Evolutionary conservation across 2,113 vertebrate species (phyloP).

Genomic region (Emydocephalus ijimae): DNA sequence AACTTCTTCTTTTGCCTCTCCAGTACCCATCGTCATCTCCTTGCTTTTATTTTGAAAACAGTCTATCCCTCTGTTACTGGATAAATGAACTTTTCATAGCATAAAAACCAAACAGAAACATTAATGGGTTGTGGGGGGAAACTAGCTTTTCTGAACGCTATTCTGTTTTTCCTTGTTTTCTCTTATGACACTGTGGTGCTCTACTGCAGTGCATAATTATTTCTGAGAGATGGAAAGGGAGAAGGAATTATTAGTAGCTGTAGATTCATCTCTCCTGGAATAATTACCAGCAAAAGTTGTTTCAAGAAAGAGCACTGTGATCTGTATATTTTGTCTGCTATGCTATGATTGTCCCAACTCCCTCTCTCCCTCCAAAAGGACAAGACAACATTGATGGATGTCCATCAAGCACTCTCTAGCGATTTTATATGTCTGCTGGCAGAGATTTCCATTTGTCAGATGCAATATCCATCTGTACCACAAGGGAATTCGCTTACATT

Average conservation of each 20-base stretch:
- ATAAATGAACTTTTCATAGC: not conserved
- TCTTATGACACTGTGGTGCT: not conserved
- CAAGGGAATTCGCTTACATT: conserved; percentile 19
- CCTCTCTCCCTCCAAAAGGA: not conserved
- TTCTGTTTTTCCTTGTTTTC: not conserved
- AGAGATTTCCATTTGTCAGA: conserved; percentile 21
- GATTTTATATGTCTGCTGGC: conserved; percentile 10
- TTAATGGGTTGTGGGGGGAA: not conserved
- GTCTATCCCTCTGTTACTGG: not conserved
- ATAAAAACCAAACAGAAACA: not conserved
- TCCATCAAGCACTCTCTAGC: conserved; percentile 10
- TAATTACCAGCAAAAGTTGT: not conserved
- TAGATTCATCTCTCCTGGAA: not conserved
- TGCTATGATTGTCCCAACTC: not conserved
- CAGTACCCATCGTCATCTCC: not conserved
- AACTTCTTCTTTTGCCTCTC: not conserved
- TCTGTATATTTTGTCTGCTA: not conserved
- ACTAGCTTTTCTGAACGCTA: not conserved
- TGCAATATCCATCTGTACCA: conserved; percentile 32
- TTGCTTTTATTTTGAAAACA: not conserved
- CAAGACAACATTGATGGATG: conserved; percentile 6
- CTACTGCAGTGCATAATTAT: not conserved
- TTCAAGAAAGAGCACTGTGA: not conserved
- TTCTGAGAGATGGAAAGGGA: not conserved
- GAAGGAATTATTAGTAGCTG: not conserved